phyloP scores from a whole-genome alignment of 1,140 invertebrate species.

The Penaeus japonicus region DNA sequence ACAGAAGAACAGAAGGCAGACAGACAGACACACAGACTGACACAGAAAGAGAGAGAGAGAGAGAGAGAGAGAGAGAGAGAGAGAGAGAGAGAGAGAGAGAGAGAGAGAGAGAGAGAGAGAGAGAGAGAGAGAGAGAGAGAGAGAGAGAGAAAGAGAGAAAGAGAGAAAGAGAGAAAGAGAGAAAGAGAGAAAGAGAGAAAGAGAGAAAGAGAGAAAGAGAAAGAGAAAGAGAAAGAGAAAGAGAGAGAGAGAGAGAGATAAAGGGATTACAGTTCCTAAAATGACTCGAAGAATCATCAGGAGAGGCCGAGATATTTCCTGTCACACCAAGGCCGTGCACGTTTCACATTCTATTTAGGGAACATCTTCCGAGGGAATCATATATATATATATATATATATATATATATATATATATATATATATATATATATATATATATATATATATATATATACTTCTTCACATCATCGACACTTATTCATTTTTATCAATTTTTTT shows the following conservation, averaged over 20 bases:
- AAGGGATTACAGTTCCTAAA: not conserved
- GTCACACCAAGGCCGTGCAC: too few species aligned
- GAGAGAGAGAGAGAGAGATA: not conserved
- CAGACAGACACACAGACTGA: slow-evolving; percentile 2
- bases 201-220: not conserved
- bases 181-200: not conserved
- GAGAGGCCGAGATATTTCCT: too few species aligned
- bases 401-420: too few species aligned
- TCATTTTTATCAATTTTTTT: too few species aligned
- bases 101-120: not conserved
- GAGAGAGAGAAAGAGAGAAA: slow-evolving; percentile 6
- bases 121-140: not conserved
- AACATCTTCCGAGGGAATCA: too few species aligned
- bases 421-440: too few species aligned
- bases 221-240: not conserved
- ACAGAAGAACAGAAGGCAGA: not conserved
- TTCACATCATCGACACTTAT: too few species aligned
- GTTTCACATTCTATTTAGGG: too few species aligned
- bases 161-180: slow-evolving; percentile 2
- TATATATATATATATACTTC: too few species aligned
- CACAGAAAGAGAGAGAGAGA: not conserved
- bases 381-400: too few species aligned
- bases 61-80: not conserved
- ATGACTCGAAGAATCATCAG: not conserved
- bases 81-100: not conserved